Evolutionary conservation across 2,113 vertebrate species (phyloP), one percentile per base, ranked within the genome.

Genomic region (Prunella himalayana): DNA sequence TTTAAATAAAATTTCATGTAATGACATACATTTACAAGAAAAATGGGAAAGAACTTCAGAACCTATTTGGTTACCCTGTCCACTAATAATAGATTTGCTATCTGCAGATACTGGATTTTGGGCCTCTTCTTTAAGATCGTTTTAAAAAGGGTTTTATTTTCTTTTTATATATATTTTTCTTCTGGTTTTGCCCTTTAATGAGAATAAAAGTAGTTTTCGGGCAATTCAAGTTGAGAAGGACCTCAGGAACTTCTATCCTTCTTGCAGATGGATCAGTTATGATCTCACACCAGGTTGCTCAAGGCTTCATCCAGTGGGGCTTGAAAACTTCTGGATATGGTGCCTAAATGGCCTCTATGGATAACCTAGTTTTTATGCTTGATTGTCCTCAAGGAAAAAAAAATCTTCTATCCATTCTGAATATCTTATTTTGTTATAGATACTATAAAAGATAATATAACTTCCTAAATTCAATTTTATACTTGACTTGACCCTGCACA

Each of bases 261-360:
- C 13, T 72, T 19, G 45, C 12, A 69, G 44, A 37, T 64, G 7
- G 5, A 27, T 77, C 3, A n/a, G 6, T 15, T 5, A 4, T 28
- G 10, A 35, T 66, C 13, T 65, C 42, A 44, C 23, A 66, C 2
- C 2, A 39, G 2, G 4, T 35, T 68, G 5, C 15, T 61, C 5
- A 65, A 30, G 17, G 13, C 14, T 86, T 90, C n/a, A 42, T n/a
- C 4, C 6, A 9, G 5, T 3, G 71, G 33, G 13, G 8, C 25
- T 87, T 59, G 22, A 53, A 72, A 84, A 68, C 5, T 3, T 82
- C 3, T 6, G 21, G 19, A 30, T 35, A 37, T 5, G 5, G 4
- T 68, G 0, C 8, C 17, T 54, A 30, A 10, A 45, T 5, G 2
- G 20, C 9, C 4, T 37, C 9, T 50, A 4, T 25, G 5, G 1